Evolutionary conservation across 2,113 vertebrate genomes (phyloP).

Genomic region (Tragelaphus strepsiceros): DNA sequence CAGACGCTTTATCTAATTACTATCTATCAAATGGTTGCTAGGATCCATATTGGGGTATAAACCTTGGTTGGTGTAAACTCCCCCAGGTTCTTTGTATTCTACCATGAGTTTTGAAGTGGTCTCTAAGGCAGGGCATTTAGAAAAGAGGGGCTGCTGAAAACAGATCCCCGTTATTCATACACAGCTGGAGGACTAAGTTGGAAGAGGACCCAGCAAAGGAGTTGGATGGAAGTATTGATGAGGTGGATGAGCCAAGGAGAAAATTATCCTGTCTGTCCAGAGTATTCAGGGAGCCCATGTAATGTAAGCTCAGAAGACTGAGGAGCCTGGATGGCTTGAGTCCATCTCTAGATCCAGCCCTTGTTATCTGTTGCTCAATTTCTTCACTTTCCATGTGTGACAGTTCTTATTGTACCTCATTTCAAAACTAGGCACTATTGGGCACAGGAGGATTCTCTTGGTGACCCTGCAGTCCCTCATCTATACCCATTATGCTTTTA

Average conservation of each 20-base stretch:
- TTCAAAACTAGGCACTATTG: background rate
- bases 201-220: background rate
- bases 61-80: background rate
- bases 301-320: background rate
- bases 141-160: background rate
- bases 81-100: background rate
- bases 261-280: background rate
- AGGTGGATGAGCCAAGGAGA: background rate
- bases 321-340: background rate
- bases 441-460: background rate
- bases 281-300: background rate
- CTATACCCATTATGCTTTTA: background rate
- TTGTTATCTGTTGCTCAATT: background rate
- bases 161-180: background rate
- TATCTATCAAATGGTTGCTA: background rate
- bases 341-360: background rate
- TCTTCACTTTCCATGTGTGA: background rate
- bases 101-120: no score
- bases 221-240: background rate
- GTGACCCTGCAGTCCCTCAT: background rate
- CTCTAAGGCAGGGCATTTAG: background rate
- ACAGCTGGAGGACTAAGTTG: no score
- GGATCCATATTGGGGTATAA: rapidly evolving
- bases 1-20: background rate
- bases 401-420: no score